Base-by-base conservation (phyloP, 2,888 invertebrate species). In the Zhuqinia jingwanae region DNA sequence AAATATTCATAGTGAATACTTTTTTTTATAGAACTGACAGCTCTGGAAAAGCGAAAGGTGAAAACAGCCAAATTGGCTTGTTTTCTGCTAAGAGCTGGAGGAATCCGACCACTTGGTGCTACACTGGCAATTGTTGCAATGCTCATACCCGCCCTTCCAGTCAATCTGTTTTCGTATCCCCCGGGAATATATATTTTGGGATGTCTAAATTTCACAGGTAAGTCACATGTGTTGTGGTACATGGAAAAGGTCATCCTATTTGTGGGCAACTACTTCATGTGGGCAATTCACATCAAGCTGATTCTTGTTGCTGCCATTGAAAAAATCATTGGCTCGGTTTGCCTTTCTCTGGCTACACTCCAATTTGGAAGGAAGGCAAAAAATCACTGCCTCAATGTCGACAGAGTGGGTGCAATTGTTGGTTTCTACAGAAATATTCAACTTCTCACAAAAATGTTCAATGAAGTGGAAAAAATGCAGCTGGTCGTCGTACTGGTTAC, bases 311-410 rank as follows among this genome's bases (percentile, higher is more conserved):
- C 60, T 22, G 60, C 60, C 11, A 60, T 60, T 27, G 60, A 60
- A 22, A 60, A 60, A 60, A 60, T 60, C 2, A 60, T 60, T 60
- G 60, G 60, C 11, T 60, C 60, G 10, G 60, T 60, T 6, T 22
- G 25, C 15, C 36, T 36, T 36, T 6, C 36, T 6, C 36, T 36
- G 36, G 36, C 36, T 36, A 36, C 8, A 36, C 8, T 36, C 3
- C 36, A 8, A 36, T 36, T 36, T 36, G 5, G 8, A 36, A 36
- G 36, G 36, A 8, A 36, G 8, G 3, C 3, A 3, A 36, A 36
- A 36, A 36, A 36, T 6, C 3, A 8, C 8, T 6, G 8, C 8
- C 5, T 6, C 3, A 36, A 36, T 36, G 3, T 6, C 36, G 8
- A 6, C 5, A 36, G 8, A 36, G 8, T 8, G 3, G 3, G 36